Conservation (phyloP, 2,797 vertebrate species). For the Brachyrhaphis roseni region DNA sequence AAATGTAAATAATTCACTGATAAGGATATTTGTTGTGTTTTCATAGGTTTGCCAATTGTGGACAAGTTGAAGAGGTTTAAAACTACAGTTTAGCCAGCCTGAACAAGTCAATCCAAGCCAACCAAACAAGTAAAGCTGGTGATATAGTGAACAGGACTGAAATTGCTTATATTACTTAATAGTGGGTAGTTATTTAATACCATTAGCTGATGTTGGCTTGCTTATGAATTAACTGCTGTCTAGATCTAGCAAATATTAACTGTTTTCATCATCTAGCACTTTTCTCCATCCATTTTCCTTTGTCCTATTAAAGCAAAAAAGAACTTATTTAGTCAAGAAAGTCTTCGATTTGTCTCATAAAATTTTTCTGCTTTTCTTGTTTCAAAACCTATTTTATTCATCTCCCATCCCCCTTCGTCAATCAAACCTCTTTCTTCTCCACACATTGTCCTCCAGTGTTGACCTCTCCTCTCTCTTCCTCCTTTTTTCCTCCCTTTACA, state of each 20-base stretch:
- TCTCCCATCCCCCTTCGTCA: constrained; percentile 18
- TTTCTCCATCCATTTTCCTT: constrained; percentile 13
- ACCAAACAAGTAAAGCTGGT: not conserved
- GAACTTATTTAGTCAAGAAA: constrained; percentile 29
- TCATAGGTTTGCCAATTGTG: not conserved
- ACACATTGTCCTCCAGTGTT: constrained; percentile 23
- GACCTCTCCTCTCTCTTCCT: constrained; percentile 32
- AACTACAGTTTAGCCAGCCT: not conserved
- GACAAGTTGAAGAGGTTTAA: not conserved
- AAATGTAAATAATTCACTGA: not conserved
- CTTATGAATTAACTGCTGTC: constrained; percentile 18
- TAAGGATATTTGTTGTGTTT: not conserved
- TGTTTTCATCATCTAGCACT: not conserved
- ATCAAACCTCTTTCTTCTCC: constrained; percentile 19
- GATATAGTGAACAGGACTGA: not conserved
- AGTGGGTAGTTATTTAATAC: constrained; percentile 1
- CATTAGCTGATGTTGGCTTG: not conserved
- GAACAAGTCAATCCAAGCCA: not conserved
- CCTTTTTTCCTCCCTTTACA: constrained; percentile 21
- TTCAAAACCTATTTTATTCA: constrained; percentile 20
- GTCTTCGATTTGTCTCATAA: constrained; percentile 38
- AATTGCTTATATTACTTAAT: constrained; percentile 4
- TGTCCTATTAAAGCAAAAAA: constrained; percentile 47
- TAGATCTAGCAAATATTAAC: not conserved
- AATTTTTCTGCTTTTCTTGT: constrained; percentile 3